A percentile compares a stretch with the other conserved stretches of the same genome.
phyloP scores from a whole-genome alignment of 2,113 vertebrate species.

The Anguilla japonica region DNA sequence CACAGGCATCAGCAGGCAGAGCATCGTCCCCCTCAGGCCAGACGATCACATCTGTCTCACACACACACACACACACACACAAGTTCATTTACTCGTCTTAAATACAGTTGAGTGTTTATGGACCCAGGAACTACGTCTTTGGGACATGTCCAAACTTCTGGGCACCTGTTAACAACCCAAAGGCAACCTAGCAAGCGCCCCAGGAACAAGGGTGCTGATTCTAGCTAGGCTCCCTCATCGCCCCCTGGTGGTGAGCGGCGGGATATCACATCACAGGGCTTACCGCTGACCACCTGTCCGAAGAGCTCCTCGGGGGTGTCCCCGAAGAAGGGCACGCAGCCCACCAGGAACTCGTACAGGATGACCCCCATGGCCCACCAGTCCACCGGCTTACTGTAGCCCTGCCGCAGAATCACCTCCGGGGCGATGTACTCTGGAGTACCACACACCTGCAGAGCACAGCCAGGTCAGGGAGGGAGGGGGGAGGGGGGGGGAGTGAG shows the following conservation, averaged over 20 bases:
- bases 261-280: slow-evolving; percentile 29
- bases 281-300: slow-evolving; percentile 93
- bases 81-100: not conserved
- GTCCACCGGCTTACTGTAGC: slow-evolving; percentile 93
- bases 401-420: slow-evolving; percentile 90
- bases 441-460: slow-evolving; percentile 82
- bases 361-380: slow-evolving; percentile 97
- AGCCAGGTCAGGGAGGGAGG: not conserved
- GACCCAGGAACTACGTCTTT: too few species aligned
- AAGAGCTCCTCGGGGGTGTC: slow-evolving; percentile 94
- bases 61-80: not conserved
- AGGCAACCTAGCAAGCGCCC: too few species aligned
- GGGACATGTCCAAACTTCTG: too few species aligned
- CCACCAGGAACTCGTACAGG: slow-evolving; percentile 92
- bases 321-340: slow-evolving; percentile 94
- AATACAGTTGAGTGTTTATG: not conserved
- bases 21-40: slow-evolving; percentile 79
- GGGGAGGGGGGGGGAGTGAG: not conserved
- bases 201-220: too few species aligned
- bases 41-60: slow-evolving; percentile 71
- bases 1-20: slow-evolving; percentile 71
- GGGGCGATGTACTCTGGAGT: slow-evolving; percentile 95
- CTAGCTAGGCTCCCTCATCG: too few species aligned
- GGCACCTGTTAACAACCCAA: too few species aligned
- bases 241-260: too few species aligned